These are phyloP conservation scores for Pangasius djambal DNA, from an alignment of 2,797 vertebrate species.

Conservation along the genomic window DNA sequence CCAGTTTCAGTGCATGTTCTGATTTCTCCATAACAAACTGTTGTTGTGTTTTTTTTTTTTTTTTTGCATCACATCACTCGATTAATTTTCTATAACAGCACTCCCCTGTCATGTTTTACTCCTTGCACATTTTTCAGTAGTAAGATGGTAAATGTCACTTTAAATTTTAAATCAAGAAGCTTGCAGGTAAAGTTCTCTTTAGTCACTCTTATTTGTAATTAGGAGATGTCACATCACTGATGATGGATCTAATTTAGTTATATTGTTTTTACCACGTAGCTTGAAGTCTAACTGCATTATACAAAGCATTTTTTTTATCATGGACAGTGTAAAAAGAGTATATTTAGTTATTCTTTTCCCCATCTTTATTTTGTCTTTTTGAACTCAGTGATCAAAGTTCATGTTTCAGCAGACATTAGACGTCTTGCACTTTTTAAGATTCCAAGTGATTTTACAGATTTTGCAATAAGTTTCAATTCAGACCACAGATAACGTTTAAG, in stretches of 20 bases:
- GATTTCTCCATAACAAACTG: background rate
- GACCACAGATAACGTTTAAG: background rate
- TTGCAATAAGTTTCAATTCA: background rate
- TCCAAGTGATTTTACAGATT: background rate
- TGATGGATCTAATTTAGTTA: background rate
- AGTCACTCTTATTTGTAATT: background rate
- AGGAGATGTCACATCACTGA: background rate
- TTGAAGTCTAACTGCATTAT: background rate
- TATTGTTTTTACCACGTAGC: background rate
- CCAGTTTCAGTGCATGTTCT: background rate
- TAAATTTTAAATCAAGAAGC: background rate
- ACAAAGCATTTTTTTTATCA: background rate
- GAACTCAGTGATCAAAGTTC: background rate
- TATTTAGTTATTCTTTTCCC: background rate
- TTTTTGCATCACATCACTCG: background rate
- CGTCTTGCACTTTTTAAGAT: background rate
- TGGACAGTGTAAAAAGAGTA: background rate
- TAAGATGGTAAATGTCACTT: background rate
- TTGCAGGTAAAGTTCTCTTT: background rate
- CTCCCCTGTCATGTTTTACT: background rate
- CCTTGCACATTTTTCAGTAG: background rate
- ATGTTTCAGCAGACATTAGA: background rate
- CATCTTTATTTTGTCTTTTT: background rate
- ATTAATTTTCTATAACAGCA: background rate
- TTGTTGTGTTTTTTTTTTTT: background rate